Conservation (phyloP, 2,888 invertebrate genomes). For the Prosopocoilus inquinatus region DNA sequence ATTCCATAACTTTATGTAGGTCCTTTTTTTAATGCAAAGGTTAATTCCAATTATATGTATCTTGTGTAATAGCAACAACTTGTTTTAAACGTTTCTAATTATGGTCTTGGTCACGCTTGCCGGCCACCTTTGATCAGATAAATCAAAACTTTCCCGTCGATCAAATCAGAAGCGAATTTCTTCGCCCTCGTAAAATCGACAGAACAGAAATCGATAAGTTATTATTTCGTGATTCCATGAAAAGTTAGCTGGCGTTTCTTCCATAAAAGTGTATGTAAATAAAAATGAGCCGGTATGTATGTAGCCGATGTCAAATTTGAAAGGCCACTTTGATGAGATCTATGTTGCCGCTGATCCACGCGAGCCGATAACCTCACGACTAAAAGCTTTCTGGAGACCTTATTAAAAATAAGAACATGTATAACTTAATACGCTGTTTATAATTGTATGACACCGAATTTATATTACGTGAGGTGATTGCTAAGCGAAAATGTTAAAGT, state of each 20-base stretch:
- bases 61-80: too few relatives aligned
- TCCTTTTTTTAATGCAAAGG: too few relatives aligned
- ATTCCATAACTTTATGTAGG: too few relatives aligned
- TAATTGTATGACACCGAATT: not conserved
- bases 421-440: conserved; percentile 6
- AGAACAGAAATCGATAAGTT: conserved; percentile 20
- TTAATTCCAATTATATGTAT: too few relatives aligned
- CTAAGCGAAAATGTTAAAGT: not conserved
- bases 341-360: conserved; percentile 47
- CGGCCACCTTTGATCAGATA: too few relatives aligned
- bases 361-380: conserved; percentile 45
- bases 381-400: conserved; percentile 48
- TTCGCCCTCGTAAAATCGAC: not conserved
- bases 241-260: conserved; percentile 20
- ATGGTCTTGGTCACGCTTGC: too few relatives aligned
- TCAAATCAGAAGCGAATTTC: too few relatives aligned
- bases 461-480: not conserved
- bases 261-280: conserved; percentile 39
- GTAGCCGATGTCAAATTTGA: conserved; percentile 51
- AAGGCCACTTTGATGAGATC: conserved; percentile 51
- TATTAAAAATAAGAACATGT: conserved; percentile 36
- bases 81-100: too few relatives aligned
- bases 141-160: too few relatives aligned
- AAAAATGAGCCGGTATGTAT: conserved; percentile 46
- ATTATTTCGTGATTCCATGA: conserved; percentile 24